Percentiles rank a stretch among this genome's conserved stretches.
phyloP scores from a whole-genome alignment of 2,797 vertebrate genomes.

The Cynopterus sphinx region DNA sequence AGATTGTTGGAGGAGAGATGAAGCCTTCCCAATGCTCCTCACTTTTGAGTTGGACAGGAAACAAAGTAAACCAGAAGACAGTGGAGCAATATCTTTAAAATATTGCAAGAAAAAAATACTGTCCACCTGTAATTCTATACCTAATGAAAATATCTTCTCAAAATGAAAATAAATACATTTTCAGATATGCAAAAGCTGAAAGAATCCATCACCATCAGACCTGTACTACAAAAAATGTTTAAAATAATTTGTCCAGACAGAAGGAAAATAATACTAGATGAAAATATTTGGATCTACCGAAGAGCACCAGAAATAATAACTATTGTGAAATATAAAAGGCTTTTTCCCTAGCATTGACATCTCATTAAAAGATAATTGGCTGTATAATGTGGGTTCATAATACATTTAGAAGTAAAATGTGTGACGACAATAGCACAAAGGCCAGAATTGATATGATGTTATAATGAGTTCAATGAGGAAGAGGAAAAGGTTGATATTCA shows the following conservation, averaged over 20 bases:
- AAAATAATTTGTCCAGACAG: neutral
- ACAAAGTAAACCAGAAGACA: neutral
- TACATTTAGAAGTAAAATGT: neutral
- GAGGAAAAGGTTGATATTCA: neutral
- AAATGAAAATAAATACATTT: conserved; percentile 26
- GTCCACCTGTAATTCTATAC: neutral
- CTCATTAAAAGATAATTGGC: neutral
- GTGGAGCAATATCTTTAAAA: neutral
- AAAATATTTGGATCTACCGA: neutral
- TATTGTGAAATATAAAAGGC: neutral
- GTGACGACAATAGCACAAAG: neutral
- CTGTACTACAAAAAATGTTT: neutral
- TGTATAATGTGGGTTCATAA: neutral
- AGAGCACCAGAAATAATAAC: neutral
- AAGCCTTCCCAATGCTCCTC: neutral
- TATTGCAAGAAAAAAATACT: neutral
- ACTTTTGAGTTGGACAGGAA: neutral
- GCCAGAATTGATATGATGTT: neutral
- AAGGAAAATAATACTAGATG: conserved; percentile 40
- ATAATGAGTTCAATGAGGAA: neutral
- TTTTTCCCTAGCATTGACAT: neutral
- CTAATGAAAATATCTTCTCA: conserved; percentile 14
- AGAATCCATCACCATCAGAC: neutral
- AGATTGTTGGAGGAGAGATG: neutral
- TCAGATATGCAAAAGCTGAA: neutral